Evolutionary conservation across 2,888 invertebrate genomes (phyloP).

Genomic region (Girardia tigrina): DNA sequence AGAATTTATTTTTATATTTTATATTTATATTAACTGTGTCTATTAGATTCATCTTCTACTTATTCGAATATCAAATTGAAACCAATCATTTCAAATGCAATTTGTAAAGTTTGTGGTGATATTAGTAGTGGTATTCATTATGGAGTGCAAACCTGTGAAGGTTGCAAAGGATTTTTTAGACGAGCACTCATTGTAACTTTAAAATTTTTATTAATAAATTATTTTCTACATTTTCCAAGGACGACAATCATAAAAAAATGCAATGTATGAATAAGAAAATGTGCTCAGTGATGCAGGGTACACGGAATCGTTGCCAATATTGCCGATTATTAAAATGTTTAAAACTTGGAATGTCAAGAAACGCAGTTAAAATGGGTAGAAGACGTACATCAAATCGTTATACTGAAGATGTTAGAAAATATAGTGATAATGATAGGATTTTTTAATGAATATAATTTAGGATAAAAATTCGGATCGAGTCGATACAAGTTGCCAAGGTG

Average conservation of each 20-base stretch:
- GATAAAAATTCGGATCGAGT: neutral
- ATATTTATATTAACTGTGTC: too few species aligned
- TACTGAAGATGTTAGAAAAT: neutral
- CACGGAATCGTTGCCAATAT: conserved; percentile 45
- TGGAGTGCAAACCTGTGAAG: conserved; percentile 35
- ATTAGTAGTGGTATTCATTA: conserved; percentile 32
- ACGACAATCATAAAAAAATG: conserved; percentile 48
- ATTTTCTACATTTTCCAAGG: neutral
- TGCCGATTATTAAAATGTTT: conserved; percentile 46
- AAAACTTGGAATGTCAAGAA: conserved; percentile 45
- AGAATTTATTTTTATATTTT: too few species aligned
- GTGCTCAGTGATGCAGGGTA: conserved; percentile 49
- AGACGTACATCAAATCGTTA: conserved; percentile 39
- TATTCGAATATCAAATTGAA: too few species aligned
- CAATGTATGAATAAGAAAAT: conserved; percentile 50
- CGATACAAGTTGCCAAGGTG: neutral
- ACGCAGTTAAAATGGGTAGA: conserved; percentile 49
- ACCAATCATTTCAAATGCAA: neutral
- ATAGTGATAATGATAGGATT: neutral
- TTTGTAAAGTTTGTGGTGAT: conserved; percentile 32
- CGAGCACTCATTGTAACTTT: conserved; percentile 16
- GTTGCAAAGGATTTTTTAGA: conserved; percentile 31
- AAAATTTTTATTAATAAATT: neutral
- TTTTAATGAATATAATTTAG: neutral
- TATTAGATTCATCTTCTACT: too few species aligned